A percentile compares a stretch with the other conserved stretches of the same genome.
phyloP scores from a whole-genome alignment of 2,888 invertebrate species.

The Ommatoiulus sabulosus region DNA sequence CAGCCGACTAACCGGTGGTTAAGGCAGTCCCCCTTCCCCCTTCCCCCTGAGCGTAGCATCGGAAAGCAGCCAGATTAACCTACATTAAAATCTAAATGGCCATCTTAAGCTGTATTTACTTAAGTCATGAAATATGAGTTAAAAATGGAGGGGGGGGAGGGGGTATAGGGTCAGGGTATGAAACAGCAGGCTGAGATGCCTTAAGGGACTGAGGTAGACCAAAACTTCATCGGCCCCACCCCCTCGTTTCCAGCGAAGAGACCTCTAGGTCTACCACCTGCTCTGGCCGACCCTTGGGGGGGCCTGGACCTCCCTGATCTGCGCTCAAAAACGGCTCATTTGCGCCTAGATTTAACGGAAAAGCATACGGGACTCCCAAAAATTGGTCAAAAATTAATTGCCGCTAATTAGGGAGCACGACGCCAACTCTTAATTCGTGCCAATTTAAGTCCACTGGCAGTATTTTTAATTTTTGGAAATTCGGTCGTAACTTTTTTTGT shows the following conservation, averaged over 20 bases:
- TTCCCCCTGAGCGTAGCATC: background rate
- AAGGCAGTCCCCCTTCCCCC: constrained; percentile 11
- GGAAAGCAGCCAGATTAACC: constrained; percentile 36
- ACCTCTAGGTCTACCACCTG: background rate
- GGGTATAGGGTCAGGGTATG: background rate
- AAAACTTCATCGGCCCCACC: background rate
- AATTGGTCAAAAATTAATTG: background rate
- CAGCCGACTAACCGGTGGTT: constrained; percentile 18
- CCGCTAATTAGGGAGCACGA: background rate
- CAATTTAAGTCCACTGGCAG: background rate
- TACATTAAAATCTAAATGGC: constrained; percentile 43
- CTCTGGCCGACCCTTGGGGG: background rate
- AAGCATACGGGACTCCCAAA: background rate
- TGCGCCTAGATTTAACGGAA: background rate
- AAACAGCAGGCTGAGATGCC: constrained; percentile 23
- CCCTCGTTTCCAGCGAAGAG: constrained; percentile 41
- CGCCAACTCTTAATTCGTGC: background rate
- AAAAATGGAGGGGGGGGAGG: background rate
- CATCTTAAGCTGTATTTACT: constrained; percentile 29
- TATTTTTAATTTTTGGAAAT: background rate
- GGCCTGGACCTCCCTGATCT: constrained; percentile 3
- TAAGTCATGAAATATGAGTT: constrained; percentile 35
- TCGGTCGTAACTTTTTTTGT: too few relatives aligned
- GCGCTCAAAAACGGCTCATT: background rate
- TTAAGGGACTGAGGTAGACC: constrained; percentile 14